Percentiles rank a stretch among this genome's conserved stretches.
phyloP scores from a whole-genome alignment of 2,113 vertebrate species.

The Corapipo altera region DNA sequence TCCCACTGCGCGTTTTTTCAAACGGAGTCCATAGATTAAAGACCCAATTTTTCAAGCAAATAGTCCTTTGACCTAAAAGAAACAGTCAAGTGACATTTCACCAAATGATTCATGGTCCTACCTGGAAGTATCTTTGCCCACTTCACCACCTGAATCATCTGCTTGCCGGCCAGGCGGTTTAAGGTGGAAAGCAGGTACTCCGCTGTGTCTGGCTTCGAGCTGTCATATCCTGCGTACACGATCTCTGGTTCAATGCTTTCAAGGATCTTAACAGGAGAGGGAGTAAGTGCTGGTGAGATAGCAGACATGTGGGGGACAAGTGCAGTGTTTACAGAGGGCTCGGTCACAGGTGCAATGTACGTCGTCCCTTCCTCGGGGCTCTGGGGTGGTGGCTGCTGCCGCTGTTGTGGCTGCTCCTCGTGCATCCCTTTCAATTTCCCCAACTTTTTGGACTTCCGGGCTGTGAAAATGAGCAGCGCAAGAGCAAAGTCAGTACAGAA shows the following conservation, averaged over 20 bases:
- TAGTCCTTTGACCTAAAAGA: not conserved
- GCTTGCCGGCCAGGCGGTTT: constrained; percentile 96
- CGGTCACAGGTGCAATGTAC: constrained; percentile 85
- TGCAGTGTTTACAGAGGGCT: constrained; percentile 84
- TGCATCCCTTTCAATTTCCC: constrained; percentile 93
- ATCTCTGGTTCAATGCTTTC: constrained; percentile 96
- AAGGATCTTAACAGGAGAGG: constrained; percentile 89
- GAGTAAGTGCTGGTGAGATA: constrained; percentile 86
- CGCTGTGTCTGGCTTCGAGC: constrained; percentile 88
- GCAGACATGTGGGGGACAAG: constrained; percentile 87
- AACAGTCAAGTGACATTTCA: not conserved
- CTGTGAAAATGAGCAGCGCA: constrained; percentile 64
- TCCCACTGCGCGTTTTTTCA: not conserved
- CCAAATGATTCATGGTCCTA: constrained; percentile 31
- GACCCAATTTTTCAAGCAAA: not conserved
- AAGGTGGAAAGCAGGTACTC: constrained; percentile 96
- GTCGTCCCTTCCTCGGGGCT: constrained; percentile 86
- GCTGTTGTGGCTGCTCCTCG: constrained; percentile 80
- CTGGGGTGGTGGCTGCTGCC: constrained; percentile 76
- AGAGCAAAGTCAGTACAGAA: not conserved
- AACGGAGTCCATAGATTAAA: not conserved
- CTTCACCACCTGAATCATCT: constrained; percentile 99
- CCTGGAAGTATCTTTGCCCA: constrained; percentile 99
- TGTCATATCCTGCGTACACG: constrained; percentile 93
- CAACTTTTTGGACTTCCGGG: constrained; percentile 96